Percentiles rank a stretch among this genome's conserved stretches.
Evolutionary conservation across 2,888 invertebrate genomes (phyloP).

Genomic region (Tenthredo distinguenda): DNA sequence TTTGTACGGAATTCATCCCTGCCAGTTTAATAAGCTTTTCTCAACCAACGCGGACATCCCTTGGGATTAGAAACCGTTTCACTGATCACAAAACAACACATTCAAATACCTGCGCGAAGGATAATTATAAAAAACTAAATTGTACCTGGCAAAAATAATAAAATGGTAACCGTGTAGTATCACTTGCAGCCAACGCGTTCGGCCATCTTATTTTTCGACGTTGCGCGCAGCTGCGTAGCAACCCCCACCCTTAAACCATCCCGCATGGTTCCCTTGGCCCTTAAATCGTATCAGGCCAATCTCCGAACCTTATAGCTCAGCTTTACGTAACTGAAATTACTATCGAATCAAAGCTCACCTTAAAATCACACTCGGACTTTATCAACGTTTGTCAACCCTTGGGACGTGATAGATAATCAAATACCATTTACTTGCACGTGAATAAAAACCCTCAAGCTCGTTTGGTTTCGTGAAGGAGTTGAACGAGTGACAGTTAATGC

Average conservation of each 20-base stretch:
- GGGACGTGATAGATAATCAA: not conserved
- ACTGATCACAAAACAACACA: constrained; percentile 41
- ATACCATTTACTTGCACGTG: not conserved
- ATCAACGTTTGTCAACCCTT: not conserved
- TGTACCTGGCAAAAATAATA: constrained; percentile 14
- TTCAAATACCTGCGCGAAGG: not conserved
- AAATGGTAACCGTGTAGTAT: constrained; percentile 59
- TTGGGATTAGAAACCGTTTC: not conserved
- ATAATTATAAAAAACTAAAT: not conserved
- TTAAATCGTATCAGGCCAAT: constrained; percentile 28
- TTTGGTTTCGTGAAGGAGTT: not conserved
- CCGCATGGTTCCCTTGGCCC: constrained; percentile 62
- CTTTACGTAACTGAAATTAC: constrained; percentile 49
- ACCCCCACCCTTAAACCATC: constrained; percentile 66
- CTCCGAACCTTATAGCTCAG: constrained; percentile 4
- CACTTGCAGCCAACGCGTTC: constrained; percentile 65
- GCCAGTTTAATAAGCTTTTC: not conserved
- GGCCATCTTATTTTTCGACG: constrained; percentile 73
- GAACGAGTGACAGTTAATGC: not conserved
- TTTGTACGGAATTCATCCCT: not conserved
- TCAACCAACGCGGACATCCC: not conserved
- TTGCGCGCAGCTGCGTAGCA: constrained; percentile 71
- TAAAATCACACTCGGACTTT: constrained; percentile 24
- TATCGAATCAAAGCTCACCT: constrained; percentile 24
- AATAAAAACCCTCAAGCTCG: not conserved